These are phyloP conservation scores for Empidonax traillii DNA, from an alignment of 2,113 vertebrate genomes.

Conservation along the genomic window DNA sequence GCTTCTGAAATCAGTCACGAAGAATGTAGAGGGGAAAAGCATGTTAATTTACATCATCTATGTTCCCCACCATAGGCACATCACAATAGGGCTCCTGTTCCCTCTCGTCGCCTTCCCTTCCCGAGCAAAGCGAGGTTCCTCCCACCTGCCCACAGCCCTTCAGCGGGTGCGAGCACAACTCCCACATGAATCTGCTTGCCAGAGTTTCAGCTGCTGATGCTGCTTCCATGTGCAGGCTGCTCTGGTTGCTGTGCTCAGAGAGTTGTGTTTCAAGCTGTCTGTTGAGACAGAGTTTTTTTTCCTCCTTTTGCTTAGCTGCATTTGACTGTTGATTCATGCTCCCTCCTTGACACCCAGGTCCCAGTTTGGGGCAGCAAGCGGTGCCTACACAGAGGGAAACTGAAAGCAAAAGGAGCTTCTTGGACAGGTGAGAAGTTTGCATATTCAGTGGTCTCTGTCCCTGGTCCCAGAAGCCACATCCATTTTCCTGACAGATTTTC, in stretches of 20 bases:
- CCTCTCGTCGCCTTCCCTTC: background rate
- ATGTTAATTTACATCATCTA: background rate
- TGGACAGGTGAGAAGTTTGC: background rate
- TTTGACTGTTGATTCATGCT: background rate
- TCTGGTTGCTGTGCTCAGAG: background rate
- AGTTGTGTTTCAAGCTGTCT: background rate
- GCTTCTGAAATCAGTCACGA: background rate
- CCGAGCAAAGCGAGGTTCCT: background rate
- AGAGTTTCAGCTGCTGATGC: constrained; percentile 28
- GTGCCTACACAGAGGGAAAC: background rate
- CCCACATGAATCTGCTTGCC: constrained; percentile 7
- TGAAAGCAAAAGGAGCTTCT: background rate
- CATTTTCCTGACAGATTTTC: background rate
- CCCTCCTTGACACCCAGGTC: background rate
- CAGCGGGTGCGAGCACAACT: background rate
- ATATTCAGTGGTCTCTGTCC: background rate
- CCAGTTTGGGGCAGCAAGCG: background rate
- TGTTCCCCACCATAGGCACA: background rate
- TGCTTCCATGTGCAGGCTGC: constrained; percentile 1
- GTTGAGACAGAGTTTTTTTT: background rate
- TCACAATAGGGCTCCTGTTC: constrained; percentile 33
- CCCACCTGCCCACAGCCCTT: constrained; percentile 53
- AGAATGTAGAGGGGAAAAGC: background rate
- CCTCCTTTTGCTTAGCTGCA: background rate
- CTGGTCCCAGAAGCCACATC: background rate